Evolutionary conservation across 2,113 vertebrate species (phyloP).

Genomic region (Macquaria ambigua): DNA sequence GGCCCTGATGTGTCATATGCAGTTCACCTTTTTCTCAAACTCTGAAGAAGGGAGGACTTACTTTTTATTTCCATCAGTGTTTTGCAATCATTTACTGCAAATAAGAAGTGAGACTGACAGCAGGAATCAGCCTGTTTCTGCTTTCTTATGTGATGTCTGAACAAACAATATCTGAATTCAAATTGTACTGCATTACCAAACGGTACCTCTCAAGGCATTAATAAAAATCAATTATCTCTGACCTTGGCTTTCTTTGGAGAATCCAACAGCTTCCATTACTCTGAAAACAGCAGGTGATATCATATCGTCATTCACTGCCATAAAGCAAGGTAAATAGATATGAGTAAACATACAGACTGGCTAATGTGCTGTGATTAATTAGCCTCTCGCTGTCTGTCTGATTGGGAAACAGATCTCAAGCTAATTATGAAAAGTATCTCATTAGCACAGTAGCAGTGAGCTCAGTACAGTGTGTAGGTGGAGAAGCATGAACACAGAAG

Average conservation of each 20-base stretch:
- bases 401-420: slow-evolving; percentile 68
- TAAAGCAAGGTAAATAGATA: slow-evolving; percentile 56
- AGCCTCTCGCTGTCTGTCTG: slow-evolving; percentile 61
- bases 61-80: slow-evolving; percentile 1
- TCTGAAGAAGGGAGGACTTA: background rate
- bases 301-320: background rate
- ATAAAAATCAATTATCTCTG: slow-evolving; percentile 55
- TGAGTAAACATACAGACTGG: slow-evolving; percentile 50
- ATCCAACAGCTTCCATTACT: slow-evolving; percentile 16
- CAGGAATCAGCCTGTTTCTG: slow-evolving; percentile 2
- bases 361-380: slow-evolving; percentile 77
- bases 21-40: slow-evolving; percentile 21
- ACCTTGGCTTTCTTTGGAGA: slow-evolving; percentile 22
- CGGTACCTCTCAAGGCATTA: slow-evolving; percentile 7
- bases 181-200: slow-evolving; percentile 1
- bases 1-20: background rate
- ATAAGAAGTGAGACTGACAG: slow-evolving; percentile 30
- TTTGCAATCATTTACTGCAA: slow-evolving; percentile 32
- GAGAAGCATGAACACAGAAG: background rate
- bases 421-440: slow-evolving; percentile 70
- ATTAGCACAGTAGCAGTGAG: slow-evolving; percentile 50
- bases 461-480: slow-evolving; percentile 38
- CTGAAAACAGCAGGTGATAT: slow-evolving; percentile 1
- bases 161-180: slow-evolving; percentile 29
- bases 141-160: slow-evolving; percentile 33